Evolutionary conservation across 1,140 invertebrate species (phyloP).

Genomic region (Magallana ariakensis): DNA sequence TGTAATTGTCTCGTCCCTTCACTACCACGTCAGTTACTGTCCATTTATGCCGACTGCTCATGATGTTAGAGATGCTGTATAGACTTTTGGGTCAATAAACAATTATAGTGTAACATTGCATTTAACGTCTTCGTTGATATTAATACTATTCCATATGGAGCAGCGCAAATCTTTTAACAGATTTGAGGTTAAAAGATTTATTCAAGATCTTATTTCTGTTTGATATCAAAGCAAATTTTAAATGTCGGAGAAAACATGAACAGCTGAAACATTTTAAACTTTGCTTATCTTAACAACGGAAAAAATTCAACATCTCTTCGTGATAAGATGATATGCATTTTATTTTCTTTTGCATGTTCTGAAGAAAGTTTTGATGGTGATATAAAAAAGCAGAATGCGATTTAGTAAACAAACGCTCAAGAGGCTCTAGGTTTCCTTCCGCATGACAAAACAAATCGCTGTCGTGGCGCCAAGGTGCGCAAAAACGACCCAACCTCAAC

Average conservation of each 20-base stretch:
- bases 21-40: not conserved
- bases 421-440: not conserved
- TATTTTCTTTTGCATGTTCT: slow-evolving; percentile 21
- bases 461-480: not conserved
- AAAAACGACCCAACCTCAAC: not conserved
- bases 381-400: not conserved
- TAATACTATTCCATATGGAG: too few species aligned
- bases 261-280: too few species aligned
- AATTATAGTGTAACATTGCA: not conserved
- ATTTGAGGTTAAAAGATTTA: too few species aligned
- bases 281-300: too few species aligned
- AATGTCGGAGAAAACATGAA: not conserved
- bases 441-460: slow-evolving; percentile 14
- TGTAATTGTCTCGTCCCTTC: not conserved
- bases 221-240: not conserved
- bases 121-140: not conserved
- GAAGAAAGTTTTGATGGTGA: not conserved
- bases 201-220: not conserved
- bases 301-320: not conserved
- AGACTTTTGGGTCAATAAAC: not conserved
- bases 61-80: not conserved
- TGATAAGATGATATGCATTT: not conserved
- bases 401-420: slow-evolving; percentile 20
- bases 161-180: too few species aligned
- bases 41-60: not conserved